Base-by-base conservation (phyloP, 1,140 invertebrate species). In the Hylaeus volcanicus region DNA sequence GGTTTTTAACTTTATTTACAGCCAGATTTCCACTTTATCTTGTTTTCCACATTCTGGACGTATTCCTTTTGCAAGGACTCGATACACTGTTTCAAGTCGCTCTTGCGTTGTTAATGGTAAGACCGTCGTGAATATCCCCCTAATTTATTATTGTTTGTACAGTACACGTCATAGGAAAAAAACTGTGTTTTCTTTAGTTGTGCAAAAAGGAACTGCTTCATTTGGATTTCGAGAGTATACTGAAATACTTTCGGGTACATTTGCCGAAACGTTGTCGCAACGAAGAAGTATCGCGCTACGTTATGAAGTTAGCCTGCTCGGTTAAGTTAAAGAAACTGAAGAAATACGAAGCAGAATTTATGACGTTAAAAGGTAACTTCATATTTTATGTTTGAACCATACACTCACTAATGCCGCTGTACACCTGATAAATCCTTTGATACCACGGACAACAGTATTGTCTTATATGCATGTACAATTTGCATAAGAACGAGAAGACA, bases 1-100 rank as follows among this genome's bases (percentile, higher is more conserved):
- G 99, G 99, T 99, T 99, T 94, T 95, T 99, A 41, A 99, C 99
- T 0, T 94, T 99, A 14, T 99, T 99, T 94, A 99, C 99, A 3
- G 98, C 99, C 15, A 97, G 99, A 91, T 99, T 99, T 94, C 99
- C 99, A 3, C 94, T 99, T 1, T 98, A 97, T 91, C 96, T 99
- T 92, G 99, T 99, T 14, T 99, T 99, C 94, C 98, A 98, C 90
- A 99, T 99, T 77, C 94, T 99, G 39, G 99, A 99, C 91, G 95
- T 99, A 53, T 99, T 99, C 92, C 95, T 99, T 8, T 94, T 98
- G 45, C 97, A 98, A 95, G 98, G 98, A 48, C 96, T 98, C 82
- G 97, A 99, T 89, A 98, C 98, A 0, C 94, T 99, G 55, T 99
- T 99, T 92, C 98, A 99, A 95, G 97, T 99, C 39, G 98, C 98